phyloP scores from a whole-genome alignment of 2,113 vertebrate species.

The Mobula hypostoma region DNA sequence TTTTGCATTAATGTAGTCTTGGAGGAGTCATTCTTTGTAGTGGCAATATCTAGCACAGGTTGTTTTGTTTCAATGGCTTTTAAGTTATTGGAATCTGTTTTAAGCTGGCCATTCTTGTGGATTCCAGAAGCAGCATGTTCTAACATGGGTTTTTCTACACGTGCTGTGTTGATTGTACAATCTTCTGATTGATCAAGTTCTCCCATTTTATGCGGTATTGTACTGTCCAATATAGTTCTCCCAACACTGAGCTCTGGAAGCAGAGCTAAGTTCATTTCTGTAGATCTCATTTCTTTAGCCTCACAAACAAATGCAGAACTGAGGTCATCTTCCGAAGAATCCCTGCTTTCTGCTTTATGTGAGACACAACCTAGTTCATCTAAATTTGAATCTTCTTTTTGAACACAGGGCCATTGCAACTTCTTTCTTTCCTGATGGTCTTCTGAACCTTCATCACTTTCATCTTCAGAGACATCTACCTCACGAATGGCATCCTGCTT shows the following conservation, averaged over 20 bases:
- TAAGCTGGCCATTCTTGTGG: not conserved
- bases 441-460: conserved; percentile 81
- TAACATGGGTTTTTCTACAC: not conserved
- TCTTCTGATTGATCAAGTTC: not conserved
- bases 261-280: conserved; percentile 46
- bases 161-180: not conserved
- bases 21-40: not conserved
- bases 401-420: conserved; percentile 44
- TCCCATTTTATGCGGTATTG: not conserved
- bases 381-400: conserved; percentile 42
- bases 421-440: conserved; percentile 73
- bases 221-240: not conserved
- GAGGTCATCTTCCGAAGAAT: conserved; percentile 55
- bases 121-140: not conserved
- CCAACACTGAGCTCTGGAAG: not conserved
- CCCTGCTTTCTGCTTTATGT: conserved; percentile 48
- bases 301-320: conserved; percentile 52
- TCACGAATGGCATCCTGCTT: conserved; percentile 94
- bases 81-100: not conserved
- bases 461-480: conserved; percentile 91
- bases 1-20: not conserved
- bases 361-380: conserved; percentile 44
- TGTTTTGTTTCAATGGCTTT: not conserved
- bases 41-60: too few species aligned
- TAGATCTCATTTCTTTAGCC: conserved; percentile 48